Base-by-base conservation (phyloP, 1,140 invertebrate genomes). In the Drosophila saltans region DNA sequence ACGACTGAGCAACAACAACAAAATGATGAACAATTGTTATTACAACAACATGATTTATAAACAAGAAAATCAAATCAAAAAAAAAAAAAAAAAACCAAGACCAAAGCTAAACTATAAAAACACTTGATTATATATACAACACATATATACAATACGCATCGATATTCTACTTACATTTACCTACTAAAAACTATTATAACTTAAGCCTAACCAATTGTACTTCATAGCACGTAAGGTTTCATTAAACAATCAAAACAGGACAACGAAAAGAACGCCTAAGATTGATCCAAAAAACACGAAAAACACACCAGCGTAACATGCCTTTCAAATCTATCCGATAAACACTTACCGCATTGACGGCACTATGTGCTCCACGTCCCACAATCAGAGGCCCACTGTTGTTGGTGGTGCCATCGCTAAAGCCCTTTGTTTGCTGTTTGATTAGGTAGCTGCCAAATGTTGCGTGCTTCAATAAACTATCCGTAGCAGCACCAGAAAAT, bases 181-280 rank as follows among this genome's bases (percentile, higher is more conserved):
- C 45, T 52, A 52, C 45, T 56, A 48, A 62, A 63, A 63, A 57
- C 69, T 70, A 72, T 74, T 52, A 52, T 59, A 71, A 36, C 5
- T 30, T 89, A 84, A 84, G 80, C 39, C 78, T 84, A 89, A 21
- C 93, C 80, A 94, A 67, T 88, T 52, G 94, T 94, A 77, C 94
- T 94, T 64, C 93, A 92, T 58, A 94, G 92, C 43, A 92, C 85
- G 21, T 93, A 93, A 65, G 94, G 93, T 81, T 74, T 94, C 89
- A 93, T 94, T 83, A 75, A 82, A 82, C 72, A 40, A 2, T 61
- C 59, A 56, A 70, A 68, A 21, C 59, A 45, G 48, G 3, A 56
- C 28, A 56, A 52, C 30, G 45, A 26, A 36, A 2, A 9, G 16
- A 66, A 5, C 9, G 16, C 30, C 1, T 16, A 33, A 11, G 6